Percentiles rank a stretch among this genome's conserved stretches.
phyloP scores from a whole-genome alignment of 1,140 invertebrate species.

The Psix sp. region DNA sequence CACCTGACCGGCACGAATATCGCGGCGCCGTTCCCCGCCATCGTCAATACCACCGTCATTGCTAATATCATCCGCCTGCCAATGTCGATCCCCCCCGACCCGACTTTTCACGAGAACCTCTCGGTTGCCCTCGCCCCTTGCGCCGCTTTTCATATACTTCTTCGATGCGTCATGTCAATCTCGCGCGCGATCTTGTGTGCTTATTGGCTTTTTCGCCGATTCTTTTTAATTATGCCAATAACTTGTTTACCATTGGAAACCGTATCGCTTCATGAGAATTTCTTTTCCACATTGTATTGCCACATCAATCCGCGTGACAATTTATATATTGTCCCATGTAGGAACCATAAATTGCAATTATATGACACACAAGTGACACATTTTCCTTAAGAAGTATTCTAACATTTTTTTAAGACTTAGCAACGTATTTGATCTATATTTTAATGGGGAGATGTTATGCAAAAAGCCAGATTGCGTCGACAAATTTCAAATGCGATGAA shows the following conservation, averaged over 20 bases:
- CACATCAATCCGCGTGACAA: too few relatives aligned
- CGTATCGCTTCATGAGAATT: too few relatives aligned
- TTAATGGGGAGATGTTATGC: too few relatives aligned
- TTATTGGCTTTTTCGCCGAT: slow-evolving; percentile 15
- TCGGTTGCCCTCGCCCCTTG: slow-evolving; percentile 3
- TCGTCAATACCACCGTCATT: slow-evolving; percentile 52
- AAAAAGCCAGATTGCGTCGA: too few relatives aligned
- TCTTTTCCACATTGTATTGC: too few relatives aligned
- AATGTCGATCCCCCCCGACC: slow-evolving; percentile 39
- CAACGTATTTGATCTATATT: too few relatives aligned
- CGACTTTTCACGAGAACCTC: slow-evolving; percentile 4
- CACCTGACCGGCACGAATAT: slow-evolving; percentile 31
- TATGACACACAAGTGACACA: too few relatives aligned
- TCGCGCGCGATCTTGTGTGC: slow-evolving; percentile 17
- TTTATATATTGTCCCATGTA: too few relatives aligned
- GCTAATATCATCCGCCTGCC: slow-evolving; percentile 40
- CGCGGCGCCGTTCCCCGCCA: slow-evolving; percentile 37
- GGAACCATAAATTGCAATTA: too few relatives aligned
- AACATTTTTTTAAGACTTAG: too few relatives aligned
- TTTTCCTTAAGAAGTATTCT: too few relatives aligned
- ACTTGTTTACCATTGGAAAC: not conserved
- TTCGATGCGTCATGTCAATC: slow-evolving; percentile 34
- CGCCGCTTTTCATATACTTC: slow-evolving; percentile 28
- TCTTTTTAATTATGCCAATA: slow-evolving; percentile 10
- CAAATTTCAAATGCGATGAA: too few relatives aligned